These are phyloP conservation scores for Hiodon tergisus DNA, from an alignment of 2,113 vertebrate genomes.

Conservation along the genomic window DNA sequence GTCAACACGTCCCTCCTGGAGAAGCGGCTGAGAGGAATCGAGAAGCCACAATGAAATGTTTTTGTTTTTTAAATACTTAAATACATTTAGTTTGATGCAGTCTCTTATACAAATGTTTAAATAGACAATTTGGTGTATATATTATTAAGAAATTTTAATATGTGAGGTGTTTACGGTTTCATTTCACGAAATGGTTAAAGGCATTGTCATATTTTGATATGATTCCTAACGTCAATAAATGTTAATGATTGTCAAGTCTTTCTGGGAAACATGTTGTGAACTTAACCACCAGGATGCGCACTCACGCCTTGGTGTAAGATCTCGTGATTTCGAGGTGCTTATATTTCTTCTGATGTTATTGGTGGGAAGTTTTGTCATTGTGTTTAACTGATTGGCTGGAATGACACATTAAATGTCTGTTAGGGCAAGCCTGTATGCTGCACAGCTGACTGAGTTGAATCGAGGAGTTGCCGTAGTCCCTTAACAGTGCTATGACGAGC, in stretches of 20 bases:
- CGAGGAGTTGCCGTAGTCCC: conserved; percentile 16
- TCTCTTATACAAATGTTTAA: too few relatives aligned
- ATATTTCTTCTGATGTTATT: conserved; percentile 4
- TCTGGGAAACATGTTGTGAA: too few relatives aligned
- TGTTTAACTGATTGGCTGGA: conserved; percentile 32
- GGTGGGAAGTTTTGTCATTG: conserved; percentile 26
- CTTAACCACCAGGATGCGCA: conserved; percentile 25
- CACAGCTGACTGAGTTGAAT: conserved; percentile 34
- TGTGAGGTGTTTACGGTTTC: too few relatives aligned
- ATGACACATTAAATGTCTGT: conserved; percentile 20
- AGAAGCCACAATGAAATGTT: conserved; percentile 30
- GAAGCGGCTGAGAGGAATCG: conserved; percentile 56
- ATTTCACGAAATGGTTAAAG: background rate
- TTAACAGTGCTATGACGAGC: background rate
- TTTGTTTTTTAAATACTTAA: too few relatives aligned
- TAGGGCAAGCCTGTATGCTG: conserved; percentile 19
- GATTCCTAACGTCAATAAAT: background rate
- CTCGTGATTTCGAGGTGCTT: background rate
- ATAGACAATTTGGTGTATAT: too few relatives aligned
- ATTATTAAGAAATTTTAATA: too few relatives aligned
- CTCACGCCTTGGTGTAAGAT: background rate
- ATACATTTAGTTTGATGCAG: too few relatives aligned
- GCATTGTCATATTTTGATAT: background rate
- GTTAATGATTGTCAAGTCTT: background rate
- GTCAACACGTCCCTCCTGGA: conserved; percentile 68